Base-by-base conservation (phyloP, 2,797 vertebrate genomes). In the Epinephelus malabaricus region DNA sequence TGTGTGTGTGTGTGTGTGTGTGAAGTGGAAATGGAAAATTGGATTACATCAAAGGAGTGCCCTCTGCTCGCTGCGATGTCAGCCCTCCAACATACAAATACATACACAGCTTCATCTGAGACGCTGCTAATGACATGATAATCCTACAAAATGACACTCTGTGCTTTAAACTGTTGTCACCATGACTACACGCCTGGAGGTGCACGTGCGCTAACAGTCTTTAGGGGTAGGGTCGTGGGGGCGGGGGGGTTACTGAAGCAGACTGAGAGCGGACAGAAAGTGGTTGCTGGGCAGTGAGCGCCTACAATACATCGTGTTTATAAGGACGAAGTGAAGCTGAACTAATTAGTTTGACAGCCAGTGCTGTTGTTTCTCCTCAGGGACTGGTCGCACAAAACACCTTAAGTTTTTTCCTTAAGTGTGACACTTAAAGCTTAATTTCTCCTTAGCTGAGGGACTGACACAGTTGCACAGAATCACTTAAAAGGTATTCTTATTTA, bases 11-110 rank as follows among this genome's bases (percentile, higher is more conserved):
- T 60, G 82, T 43, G 40, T 25, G 46, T 13, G 69, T 69, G 81
- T 60, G 82, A 84, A 67, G 69, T 82, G 65, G 84, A 89, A 88
- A 93, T 89, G 81, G 92, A 92, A 91, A 95, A 95, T 93, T 85
- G 92, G 93, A 95, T 95, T 95, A 94, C 93, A 92, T 88, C 73
- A 83, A 90, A 88, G 69, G 14, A 76, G 69, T 63, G 83, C 84
- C 89, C 89, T 84, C 66, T 68, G 76, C 92, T 87, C 4, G 76
- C 82, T 90, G 89, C 73, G 88, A 88, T 89, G 91, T 91, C 89
- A 85, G 8, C 68, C 58, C 85, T 84, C 75, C 38, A 27, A 83
- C 82, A 79, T 53, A 64, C 59, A 82, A 78, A 89, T 50, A 19
- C 82, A 76, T 58, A 73, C 19, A 4, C 47, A 51, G 67, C 76